Conservation (phyloP, 2,113 vertebrate genomes). For the Cavia aperea region DNA sequence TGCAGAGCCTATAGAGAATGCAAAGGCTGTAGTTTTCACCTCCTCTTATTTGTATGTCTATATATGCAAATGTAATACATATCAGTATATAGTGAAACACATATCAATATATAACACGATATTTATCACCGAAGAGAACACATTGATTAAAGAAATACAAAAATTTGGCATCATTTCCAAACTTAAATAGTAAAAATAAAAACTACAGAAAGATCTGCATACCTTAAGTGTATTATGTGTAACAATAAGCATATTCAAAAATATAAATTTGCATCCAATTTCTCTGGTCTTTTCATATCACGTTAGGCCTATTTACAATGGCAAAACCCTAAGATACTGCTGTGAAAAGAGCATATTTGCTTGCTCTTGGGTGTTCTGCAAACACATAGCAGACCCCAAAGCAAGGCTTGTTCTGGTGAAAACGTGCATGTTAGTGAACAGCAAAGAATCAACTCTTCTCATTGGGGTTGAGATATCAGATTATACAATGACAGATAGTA, state of each 20-base stretch:
- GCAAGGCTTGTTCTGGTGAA: slow-evolving; percentile 66
- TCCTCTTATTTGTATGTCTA: slow-evolving; percentile 78
- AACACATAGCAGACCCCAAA: slow-evolving; percentile 62
- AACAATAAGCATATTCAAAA: slow-evolving; percentile 84
- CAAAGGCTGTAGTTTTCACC: slow-evolving; percentile 79
- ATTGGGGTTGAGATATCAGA: slow-evolving; percentile 66
- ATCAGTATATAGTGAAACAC: slow-evolving; percentile 86
- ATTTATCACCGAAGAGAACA: slow-evolving; percentile 86
- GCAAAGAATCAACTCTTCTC: slow-evolving; percentile 56
- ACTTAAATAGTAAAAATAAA: slow-evolving; percentile 88
- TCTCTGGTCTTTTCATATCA: slow-evolving; percentile 81
- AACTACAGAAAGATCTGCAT: slow-evolving; percentile 85
- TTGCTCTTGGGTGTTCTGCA: slow-evolving; percentile 63
- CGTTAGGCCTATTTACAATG: slow-evolving; percentile 86
- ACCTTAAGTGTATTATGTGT: slow-evolving; percentile 84
- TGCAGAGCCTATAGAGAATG: slow-evolving; percentile 84
- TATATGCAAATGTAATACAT: slow-evolving; percentile 85
- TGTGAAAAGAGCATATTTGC: slow-evolving; percentile 66
- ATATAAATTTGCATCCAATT: slow-evolving; percentile 86
- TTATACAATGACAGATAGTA: slow-evolving; percentile 64
- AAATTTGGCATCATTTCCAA: slow-evolving; percentile 90
- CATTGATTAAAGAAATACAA: slow-evolving; percentile 89
- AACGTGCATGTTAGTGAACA: slow-evolving; percentile 63
- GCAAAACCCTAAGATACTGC: slow-evolving; percentile 78
- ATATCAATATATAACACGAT: slow-evolving; percentile 89